These are phyloP conservation scores for Nycteola revayana DNA, from an alignment of 2,888 invertebrate species.

Conservation along the genomic window DNA sequence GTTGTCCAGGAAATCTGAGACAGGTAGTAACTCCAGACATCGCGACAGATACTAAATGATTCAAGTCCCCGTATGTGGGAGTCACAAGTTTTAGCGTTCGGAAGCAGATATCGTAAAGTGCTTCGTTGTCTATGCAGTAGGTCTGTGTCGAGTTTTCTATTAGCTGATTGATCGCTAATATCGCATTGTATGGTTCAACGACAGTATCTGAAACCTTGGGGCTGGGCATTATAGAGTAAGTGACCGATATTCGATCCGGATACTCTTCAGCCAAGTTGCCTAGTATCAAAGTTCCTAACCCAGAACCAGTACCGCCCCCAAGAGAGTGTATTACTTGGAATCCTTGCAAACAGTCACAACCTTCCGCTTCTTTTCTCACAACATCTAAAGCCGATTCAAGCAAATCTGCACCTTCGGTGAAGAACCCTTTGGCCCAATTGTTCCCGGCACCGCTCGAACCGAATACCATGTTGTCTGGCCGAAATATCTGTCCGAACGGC, in stretches of 20 bases:
- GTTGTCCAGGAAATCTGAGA: slow-evolving; percentile 64
- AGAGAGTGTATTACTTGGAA: slow-evolving; percentile 86
- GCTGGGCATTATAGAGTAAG: slow-evolving; percentile 86
- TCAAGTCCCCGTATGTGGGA: slow-evolving; percentile 89
- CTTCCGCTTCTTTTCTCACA: slow-evolving; percentile 82
- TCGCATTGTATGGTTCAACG: slow-evolving; percentile 85
- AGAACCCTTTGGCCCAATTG: slow-evolving; percentile 85
- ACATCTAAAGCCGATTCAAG: slow-evolving; percentile 83
- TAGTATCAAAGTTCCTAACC: slow-evolving; percentile 86
- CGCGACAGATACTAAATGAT: slow-evolving; percentile 67
- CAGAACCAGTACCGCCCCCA: slow-evolving; percentile 88
- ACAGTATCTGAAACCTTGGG: slow-evolving; percentile 90
- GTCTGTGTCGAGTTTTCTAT: slow-evolving; percentile 85
- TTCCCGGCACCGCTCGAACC: slow-evolving; percentile 81
- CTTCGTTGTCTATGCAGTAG: slow-evolving; percentile 89
- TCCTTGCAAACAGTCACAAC: slow-evolving; percentile 85
- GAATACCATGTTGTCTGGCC: slow-evolving; percentile 87
- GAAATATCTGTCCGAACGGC: slow-evolving; percentile 85
- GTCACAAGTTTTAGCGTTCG: slow-evolving; percentile 86
- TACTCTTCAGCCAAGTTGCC: slow-evolving; percentile 87
- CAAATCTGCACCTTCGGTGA: slow-evolving; percentile 84
- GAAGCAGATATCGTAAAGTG: slow-evolving; percentile 89
- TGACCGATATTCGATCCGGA: slow-evolving; percentile 86
- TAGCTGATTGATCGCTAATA: slow-evolving; percentile 83
- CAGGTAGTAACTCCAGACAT: slow-evolving; percentile 73